Conservation (phyloP, 1,140 invertebrate genomes). For the Dreissena polymorpha region DNA sequence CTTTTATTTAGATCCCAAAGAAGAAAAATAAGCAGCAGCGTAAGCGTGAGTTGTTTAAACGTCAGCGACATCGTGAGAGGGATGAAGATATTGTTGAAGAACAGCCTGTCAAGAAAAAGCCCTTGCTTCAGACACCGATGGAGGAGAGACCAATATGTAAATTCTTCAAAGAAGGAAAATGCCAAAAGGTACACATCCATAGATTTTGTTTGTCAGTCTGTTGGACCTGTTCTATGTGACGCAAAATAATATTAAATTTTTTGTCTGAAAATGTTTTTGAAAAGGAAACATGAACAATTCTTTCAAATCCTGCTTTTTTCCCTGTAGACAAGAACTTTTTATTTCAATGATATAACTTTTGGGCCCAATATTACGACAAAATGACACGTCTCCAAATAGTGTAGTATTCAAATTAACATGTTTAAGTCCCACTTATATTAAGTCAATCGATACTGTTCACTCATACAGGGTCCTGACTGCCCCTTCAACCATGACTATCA, state of each 20-base stretch:
- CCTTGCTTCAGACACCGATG: slow-evolving; percentile 70
- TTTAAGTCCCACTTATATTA: no score
- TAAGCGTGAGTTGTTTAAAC: slow-evolving; percentile 18
- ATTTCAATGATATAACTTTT: no score
- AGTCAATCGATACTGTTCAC: slow-evolving; percentile 10
- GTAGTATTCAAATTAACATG: no score
- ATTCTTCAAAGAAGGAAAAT: slow-evolving; percentile 94
- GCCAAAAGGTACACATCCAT: slow-evolving; percentile 83
- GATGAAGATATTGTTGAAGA: slow-evolving; percentile 47
- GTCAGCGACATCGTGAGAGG: slow-evolving; percentile 20
- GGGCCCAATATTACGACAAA: no score
- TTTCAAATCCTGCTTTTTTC: neutral
- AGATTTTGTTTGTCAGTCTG: neutral
- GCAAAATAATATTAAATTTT: no score
- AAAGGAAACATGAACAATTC: neutral
- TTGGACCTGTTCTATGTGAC: no score
- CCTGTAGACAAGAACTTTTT: no score
- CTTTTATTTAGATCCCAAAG: neutral
- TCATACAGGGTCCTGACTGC: slow-evolving; percentile 86
- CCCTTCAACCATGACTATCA: slow-evolving; percentile 92
- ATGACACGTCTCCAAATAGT: no score
- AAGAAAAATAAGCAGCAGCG: slow-evolving; percentile 32
- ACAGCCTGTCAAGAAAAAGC: slow-evolving; percentile 68
- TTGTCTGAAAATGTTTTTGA: neutral
- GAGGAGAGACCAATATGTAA: slow-evolving; percentile 82